Conservation (phyloP, 2,113 vertebrate genomes). For the Oryzias curvinotus region DNA sequence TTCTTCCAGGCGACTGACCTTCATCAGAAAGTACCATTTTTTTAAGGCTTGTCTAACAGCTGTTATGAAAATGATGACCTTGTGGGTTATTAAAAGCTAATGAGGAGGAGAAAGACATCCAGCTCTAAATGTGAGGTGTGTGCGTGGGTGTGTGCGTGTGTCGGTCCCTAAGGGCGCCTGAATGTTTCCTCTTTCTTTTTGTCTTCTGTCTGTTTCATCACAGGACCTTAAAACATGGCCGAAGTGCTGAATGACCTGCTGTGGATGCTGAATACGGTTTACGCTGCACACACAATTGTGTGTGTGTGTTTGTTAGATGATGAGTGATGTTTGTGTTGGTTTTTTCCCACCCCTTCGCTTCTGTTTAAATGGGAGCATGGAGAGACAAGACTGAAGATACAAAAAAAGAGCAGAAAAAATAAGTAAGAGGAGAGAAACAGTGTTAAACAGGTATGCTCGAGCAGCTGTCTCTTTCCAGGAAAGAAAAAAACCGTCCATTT, state of each 20-base stretch:
- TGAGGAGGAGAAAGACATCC: slow-evolving; percentile 41
- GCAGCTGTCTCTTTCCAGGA: slow-evolving; percentile 34
- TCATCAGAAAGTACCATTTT: slow-evolving; percentile 36
- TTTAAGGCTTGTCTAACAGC: slow-evolving; percentile 44
- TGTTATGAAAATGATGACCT: slow-evolving; percentile 48
- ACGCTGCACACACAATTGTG: slow-evolving; percentile 9
- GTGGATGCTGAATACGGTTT: slow-evolving; percentile 25
- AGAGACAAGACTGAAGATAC: background rate
- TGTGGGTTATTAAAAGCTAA: slow-evolving; percentile 54
- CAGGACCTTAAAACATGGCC: slow-evolving; percentile 4
- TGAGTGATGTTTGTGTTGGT: slow-evolving; percentile 41
- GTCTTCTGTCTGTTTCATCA: slow-evolving; percentile 26
- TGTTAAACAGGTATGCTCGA: slow-evolving; percentile 32
- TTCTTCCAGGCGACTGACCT: slow-evolving; percentile 48
- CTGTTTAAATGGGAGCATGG: slow-evolving; percentile 10
- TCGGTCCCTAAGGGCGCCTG: slow-evolving; percentile 7
- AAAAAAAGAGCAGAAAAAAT: background rate
- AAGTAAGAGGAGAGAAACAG: background rate
- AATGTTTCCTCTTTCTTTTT: slow-evolving; percentile 35
- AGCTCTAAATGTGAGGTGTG: slow-evolving; percentile 28
- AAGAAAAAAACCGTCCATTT: slow-evolving; percentile 31
- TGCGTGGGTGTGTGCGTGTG: slow-evolving; percentile 21
- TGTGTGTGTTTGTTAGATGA: slow-evolving; percentile 17
- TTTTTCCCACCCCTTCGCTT: slow-evolving; percentile 10
- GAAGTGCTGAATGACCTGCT: slow-evolving; percentile 32